A percentile compares a stretch with the other conserved stretches of the same genome.
Evolutionary conservation across 1,140 invertebrate genomes (phyloP).

Genomic region (Agraylea sexmaculata): DNA sequence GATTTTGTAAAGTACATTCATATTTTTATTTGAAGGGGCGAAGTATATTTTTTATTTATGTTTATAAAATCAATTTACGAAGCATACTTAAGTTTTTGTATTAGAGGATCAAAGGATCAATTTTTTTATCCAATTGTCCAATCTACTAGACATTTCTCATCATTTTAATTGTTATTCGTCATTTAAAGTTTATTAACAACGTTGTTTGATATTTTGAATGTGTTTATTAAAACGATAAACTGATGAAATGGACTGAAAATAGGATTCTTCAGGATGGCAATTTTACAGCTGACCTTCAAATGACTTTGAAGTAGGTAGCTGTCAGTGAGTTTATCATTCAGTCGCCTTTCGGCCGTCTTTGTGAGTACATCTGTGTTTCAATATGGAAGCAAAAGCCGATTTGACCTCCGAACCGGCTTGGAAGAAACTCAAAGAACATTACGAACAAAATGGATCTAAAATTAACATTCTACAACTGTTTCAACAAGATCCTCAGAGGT

Average conservation of each 20-base stretch:
- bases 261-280: too few relatives aligned
- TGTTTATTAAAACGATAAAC: not conserved
- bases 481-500: slow-evolving; percentile 59
- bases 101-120: not conserved
- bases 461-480: slow-evolving; percentile 71
- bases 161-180: too few relatives aligned
- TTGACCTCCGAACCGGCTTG: slow-evolving; percentile 56
- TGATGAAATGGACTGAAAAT: too few relatives aligned
- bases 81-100: not conserved
- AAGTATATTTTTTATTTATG: not conserved
- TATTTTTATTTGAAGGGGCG: not conserved
- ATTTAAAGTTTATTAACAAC: not conserved
- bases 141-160: not conserved
- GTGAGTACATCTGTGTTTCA: slow-evolving; percentile 8
- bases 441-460: slow-evolving; percentile 49
- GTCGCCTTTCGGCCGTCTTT: not conserved
- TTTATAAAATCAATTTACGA: not conserved
- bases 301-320: not conserved
- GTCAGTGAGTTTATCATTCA: slow-evolving; percentile 1
- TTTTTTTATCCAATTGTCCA: not conserved
- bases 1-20: not conserved
- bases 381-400: slow-evolving; percentile 35
- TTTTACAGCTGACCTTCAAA: not conserved
- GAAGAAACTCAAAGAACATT: slow-evolving; percentile 61
- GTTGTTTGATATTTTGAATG: not conserved